Base-by-base conservation (phyloP, 2,888 invertebrate species). In the Leptinotarsa juncta region DNA sequence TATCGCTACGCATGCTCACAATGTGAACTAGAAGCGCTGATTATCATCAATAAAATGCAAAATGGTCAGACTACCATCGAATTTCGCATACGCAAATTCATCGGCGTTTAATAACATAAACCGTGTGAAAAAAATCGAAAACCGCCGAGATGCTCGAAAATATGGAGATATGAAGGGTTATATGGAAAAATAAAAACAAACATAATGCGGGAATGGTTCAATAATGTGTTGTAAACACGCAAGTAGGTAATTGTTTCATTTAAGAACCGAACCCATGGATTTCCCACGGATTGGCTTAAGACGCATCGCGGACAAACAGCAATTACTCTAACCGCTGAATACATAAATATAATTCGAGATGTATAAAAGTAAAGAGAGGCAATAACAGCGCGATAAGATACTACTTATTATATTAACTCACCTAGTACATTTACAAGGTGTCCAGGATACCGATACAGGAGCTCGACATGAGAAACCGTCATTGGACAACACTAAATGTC, bases 201-300 rank as follows among this genome's bases (percentile, higher is more conserved):
- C 84, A 86, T 82, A 83, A 84, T 83, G 85, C 84, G 84, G 85
- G 86, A 85, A 85, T 84, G 84, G 84, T 85, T 86, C 86, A 87
- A 87, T 88, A 87, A 88, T 88, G 86, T 85, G 87, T 86, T 87
- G 86, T 87, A 86, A 86, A 87, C 87, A 87, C 87, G 88, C 87
- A 88, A 87, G 84, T 86, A 81, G 85, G 87, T 87, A 88, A 88
- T 88, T 88, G 88, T 88, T 87, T 88, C 85, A 88, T 88, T 87
- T 87, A 86, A 86, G 85, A 86, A 85, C 82, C 83, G 83, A 81
- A 82, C 81, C 84, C 79, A 79, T 80, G 81, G 81, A 83, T 83
- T 85, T 86, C 86, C 88, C 88, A 88, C 87, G 88, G 87, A 86
- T 62, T 84, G 84, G 83, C 83, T 84, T 81, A 83, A 81, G 84